Evolutionary conservation across 2,797 vertebrate species (phyloP).

Genomic region (Amblyopsis hoosieri): DNA sequence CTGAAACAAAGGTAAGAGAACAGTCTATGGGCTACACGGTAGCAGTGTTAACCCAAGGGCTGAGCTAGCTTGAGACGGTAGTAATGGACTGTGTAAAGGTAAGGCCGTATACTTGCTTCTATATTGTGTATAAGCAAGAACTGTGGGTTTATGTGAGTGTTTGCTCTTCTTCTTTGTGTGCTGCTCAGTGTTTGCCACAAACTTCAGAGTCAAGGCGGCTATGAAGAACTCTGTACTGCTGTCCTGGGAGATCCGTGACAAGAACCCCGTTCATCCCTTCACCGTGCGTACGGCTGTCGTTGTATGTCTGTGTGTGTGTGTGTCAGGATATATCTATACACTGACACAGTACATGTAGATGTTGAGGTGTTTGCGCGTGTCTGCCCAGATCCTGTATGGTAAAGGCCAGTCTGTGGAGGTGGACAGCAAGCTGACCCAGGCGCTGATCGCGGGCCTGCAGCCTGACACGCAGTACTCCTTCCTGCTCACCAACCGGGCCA

Average conservation of each 20-base stretch:
- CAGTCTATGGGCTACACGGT: slow-evolving; percentile 36
- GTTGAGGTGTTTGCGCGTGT: too few species aligned
- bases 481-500: slow-evolving; percentile 93
- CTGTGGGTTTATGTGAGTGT: slow-evolving; percentile 17
- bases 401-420: slow-evolving; percentile 93
- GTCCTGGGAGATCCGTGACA: slow-evolving; percentile 96
- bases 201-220: slow-evolving; percentile 97
- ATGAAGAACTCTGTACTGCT: slow-evolving; percentile 98
- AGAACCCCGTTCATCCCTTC: slow-evolving; percentile 92
- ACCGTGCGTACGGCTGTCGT: slow-evolving; percentile 81
- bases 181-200: slow-evolving; percentile 97
- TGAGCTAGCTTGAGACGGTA: slow-evolving; percentile 42
- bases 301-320: not conserved
- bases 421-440: slow-evolving; percentile 91
- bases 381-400: slow-evolving; percentile 90
- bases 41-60: slow-evolving; percentile 23
- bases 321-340: not conserved
- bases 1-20: slow-evolving; percentile 71
- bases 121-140: not conserved
- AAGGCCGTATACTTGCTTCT: slow-evolving; percentile 39
- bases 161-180: slow-evolving; percentile 55
- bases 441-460: slow-evolving; percentile 90
- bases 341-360: too few species aligned
- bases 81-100: slow-evolving; percentile 55
- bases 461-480: slow-evolving; percentile 96